Percentiles rank a stretch among this genome's conserved stretches.
Evolutionary conservation across 2,113 vertebrate genomes (phyloP).

Genomic region (Peromyscus maniculatus): DNA sequence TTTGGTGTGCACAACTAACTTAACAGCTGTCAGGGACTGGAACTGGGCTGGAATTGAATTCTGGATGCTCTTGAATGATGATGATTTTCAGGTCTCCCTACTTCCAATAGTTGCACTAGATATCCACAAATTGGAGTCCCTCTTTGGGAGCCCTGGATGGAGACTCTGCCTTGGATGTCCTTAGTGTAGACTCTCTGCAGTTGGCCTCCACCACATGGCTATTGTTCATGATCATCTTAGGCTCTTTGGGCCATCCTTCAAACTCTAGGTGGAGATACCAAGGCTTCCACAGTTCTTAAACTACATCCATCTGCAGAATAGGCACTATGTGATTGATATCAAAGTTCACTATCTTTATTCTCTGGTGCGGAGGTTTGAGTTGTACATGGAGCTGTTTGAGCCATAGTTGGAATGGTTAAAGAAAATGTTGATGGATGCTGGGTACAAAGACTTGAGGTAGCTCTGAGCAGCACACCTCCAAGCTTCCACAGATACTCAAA

Average conservation of each 20-base stretch:
- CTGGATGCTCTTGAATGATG: neutral
- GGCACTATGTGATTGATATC: too few species aligned
- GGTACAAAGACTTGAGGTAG: neutral
- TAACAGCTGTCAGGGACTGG: neutral
- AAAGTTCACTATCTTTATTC: neutral
- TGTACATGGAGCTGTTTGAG: neutral
- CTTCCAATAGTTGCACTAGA: neutral
- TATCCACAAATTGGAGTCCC: neutral
- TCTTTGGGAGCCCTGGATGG: neutral
- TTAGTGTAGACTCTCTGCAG: neutral
- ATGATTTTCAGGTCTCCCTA: neutral
- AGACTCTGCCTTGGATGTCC: neutral
- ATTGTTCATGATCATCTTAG: neutral
- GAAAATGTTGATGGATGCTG: neutral
- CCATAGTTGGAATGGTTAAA: neutral
- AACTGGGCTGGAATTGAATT: too few species aligned
- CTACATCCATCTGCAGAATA: neutral
- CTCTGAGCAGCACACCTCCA: neutral
- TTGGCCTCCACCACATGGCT: fast-evolving
- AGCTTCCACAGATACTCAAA: neutral
- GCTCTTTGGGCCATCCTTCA: neutral
- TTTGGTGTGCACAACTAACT: neutral
- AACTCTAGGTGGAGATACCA: neutral
- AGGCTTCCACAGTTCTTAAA: neutral
- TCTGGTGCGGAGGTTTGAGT: neutral